These are phyloP conservation scores for Lasioglossum vierecki DNA, from an alignment of 2,888 invertebrate species.

Conservation along the genomic window DNA sequence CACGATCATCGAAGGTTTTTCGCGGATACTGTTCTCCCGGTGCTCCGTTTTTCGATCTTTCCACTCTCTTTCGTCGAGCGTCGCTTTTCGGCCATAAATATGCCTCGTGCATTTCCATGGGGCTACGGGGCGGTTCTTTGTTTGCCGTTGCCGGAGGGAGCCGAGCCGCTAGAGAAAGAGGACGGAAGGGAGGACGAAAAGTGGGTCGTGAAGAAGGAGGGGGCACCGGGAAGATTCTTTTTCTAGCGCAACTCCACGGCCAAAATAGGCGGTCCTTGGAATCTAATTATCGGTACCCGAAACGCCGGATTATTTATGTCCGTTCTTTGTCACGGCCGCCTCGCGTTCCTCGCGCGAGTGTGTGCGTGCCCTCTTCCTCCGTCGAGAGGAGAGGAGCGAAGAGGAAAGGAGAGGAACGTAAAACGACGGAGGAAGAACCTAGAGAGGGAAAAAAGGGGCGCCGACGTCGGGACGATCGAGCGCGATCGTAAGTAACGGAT, in stretches of 20 bases:
- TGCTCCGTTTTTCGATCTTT: not conserved
- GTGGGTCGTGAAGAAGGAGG: constrained; percentile 62
- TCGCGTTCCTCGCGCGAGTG: constrained; percentile 40
- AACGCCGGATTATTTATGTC: constrained; percentile 77
- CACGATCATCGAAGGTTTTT: constrained; percentile 51
- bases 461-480: constrained; percentile 44
- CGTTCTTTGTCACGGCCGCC: constrained; percentile 71
- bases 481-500: constrained; percentile 54
- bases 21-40: not conserved
- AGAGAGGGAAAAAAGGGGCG: constrained; percentile 42
- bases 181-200: constrained; percentile 48
- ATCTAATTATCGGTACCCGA: constrained; percentile 78
- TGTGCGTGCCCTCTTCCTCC: not conserved
- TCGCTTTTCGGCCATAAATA: constrained; percentile 78
- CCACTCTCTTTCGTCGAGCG: constrained; percentile 35
- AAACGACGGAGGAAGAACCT: constrained; percentile 5
- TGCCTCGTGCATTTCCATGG: constrained; percentile 74
- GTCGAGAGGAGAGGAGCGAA: constrained; percentile 3
- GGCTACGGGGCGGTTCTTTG: constrained; percentile 67
- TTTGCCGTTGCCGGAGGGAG: constrained; percentile 65
- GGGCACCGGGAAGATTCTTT: constrained; percentile 67
- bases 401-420: not conserved
- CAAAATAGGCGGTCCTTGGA: constrained; percentile 76
- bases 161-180: not conserved
- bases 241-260: constrained; percentile 72